Evolutionary conservation across 2,888 invertebrate genomes (phyloP).

Genomic region (Octodonta nipae): DNA sequence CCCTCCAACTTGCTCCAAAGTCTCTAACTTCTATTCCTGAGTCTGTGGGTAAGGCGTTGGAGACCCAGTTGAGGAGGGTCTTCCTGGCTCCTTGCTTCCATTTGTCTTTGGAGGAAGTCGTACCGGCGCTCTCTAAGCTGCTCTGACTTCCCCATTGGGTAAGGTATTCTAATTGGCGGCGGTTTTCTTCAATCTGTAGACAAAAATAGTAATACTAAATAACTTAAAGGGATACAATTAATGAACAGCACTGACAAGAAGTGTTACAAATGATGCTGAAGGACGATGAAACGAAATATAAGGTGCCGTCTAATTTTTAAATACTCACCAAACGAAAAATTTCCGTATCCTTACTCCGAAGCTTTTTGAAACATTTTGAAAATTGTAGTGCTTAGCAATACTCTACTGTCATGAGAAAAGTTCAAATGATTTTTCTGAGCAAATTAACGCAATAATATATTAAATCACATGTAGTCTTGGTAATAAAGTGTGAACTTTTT

Average conservation of each 20-base stretch:
- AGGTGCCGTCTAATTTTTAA: too few relatives aligned
- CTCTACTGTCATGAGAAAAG: too few relatives aligned
- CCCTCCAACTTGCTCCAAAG: constrained; percentile 91
- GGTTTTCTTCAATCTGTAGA: constrained; percentile 87
- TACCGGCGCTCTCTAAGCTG: constrained; percentile 71
- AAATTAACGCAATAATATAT: too few relatives aligned
- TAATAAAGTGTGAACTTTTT: too few relatives aligned
- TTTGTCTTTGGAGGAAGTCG: constrained; percentile 54
- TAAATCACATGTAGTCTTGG: too few relatives aligned
- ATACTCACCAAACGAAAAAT: constrained; percentile 28
- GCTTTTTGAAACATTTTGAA: constrained; percentile 28
- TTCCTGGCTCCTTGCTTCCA: constrained; percentile 86
- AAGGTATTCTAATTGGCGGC: constrained; percentile 73
- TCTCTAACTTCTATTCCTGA: constrained; percentile 79
- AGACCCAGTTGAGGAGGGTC: constrained; percentile 86
- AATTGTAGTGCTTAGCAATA: constrained; percentile 13
- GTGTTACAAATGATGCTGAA: too few relatives aligned
- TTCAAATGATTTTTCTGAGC: too few relatives aligned
- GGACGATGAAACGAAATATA: too few relatives aligned
- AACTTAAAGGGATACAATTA: too few relatives aligned
- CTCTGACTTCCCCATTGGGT: constrained; percentile 70
- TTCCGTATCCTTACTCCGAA: constrained; percentile 33
- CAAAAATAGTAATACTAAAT: too few relatives aligned
- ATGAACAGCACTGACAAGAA: too few relatives aligned
- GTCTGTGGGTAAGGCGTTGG: constrained; percentile 79